Evolutionary conservation across 2,113 vertebrate genomes (phyloP).

Genomic region (Nannobrachium achirus): DNA sequence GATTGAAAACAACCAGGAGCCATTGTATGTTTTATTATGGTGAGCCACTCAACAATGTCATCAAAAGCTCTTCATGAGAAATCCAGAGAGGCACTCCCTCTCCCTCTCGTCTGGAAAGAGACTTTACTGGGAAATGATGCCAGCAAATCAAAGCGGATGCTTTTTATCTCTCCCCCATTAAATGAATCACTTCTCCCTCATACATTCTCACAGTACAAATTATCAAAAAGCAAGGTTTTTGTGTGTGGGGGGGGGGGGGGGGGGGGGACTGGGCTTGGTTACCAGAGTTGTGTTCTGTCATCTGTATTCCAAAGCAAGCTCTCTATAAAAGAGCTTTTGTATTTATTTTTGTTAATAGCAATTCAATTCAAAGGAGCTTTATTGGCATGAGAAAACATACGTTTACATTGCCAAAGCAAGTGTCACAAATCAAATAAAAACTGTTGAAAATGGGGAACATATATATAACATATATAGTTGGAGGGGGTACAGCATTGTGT

Average conservation of each 20-base stretch:
- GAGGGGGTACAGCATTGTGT: too few relatives aligned
- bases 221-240: too few relatives aligned
- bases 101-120: background rate
- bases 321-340: too few relatives aligned
- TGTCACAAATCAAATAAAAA: too few relatives aligned
- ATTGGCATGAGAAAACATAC: too few relatives aligned
- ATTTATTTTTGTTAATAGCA: slow-evolving; percentile 9
- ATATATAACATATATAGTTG: too few relatives aligned
- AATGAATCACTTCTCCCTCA: slow-evolving; percentile 36
- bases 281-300: too few relatives aligned
- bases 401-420: too few relatives aligned
- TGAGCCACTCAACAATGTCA: slow-evolving; percentile 38
- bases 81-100: slow-evolving; percentile 23
- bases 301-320: too few relatives aligned
- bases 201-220: slow-evolving; percentile 44
- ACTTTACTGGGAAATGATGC: slow-evolving; percentile 45
- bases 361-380: slow-evolving; percentile 32
- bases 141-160: slow-evolving; percentile 42
- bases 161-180: slow-evolving; percentile 46
- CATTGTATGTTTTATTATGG: slow-evolving; percentile 34
- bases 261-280: too few relatives aligned
- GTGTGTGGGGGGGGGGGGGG: too few relatives aligned
- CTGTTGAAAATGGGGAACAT: too few relatives aligned
- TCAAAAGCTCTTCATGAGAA: slow-evolving; percentile 51
- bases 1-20: slow-evolving; percentile 21